Evolutionary conservation across 1,140 invertebrate genomes (phyloP), one percentile per base, ranked within the genome.

Genomic region (Nephila pilipes): DNA sequence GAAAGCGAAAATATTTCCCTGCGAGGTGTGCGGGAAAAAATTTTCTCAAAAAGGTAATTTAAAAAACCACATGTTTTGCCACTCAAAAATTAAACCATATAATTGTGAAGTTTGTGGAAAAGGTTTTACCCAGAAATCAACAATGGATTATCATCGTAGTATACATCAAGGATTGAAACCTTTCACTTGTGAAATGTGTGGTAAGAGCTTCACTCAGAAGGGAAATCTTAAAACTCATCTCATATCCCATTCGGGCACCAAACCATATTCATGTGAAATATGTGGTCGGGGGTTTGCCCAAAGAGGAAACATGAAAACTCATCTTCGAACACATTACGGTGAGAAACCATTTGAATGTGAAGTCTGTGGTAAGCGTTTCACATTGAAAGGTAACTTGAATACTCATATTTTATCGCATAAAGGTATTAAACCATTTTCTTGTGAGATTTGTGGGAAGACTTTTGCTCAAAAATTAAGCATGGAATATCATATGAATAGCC

Each of bases 371-470:
- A 97, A 97, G 96, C 96, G 96, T 79, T 97, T 98, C 95, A 97
- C 97, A 22, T n/a, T 94, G 12, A 94, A 94, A 85, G 93, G 93
- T 95, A 99, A 99, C 95, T 96, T 99, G 18, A 99, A 99, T 96
- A 99, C 99, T 5, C 99, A 99, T 96, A 98, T 99, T 97, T 96
- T 99, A 20, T 96, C 98, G 54, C 98, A 99, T 96, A 99, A 98
- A 0, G 98, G 98, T 3, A 96, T 98, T 29, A 99, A 99, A 95
- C 98, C 98, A 12, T 99, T 99, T 96, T 98, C 97, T 25, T 99
- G 98, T 95, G 96, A 97, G 22, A 97, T 97, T 0, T 99, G 98
- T 95, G 97, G 97, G 0, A 98, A 99, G 96, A 98, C 98, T 25
- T 99, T 99, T 96, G 94, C 94, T 63, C 97, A 98, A 94, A 99